Evolutionary conservation across 2,797 vertebrate genomes (phyloP).

Genomic region (Rhincodon typus): DNA sequence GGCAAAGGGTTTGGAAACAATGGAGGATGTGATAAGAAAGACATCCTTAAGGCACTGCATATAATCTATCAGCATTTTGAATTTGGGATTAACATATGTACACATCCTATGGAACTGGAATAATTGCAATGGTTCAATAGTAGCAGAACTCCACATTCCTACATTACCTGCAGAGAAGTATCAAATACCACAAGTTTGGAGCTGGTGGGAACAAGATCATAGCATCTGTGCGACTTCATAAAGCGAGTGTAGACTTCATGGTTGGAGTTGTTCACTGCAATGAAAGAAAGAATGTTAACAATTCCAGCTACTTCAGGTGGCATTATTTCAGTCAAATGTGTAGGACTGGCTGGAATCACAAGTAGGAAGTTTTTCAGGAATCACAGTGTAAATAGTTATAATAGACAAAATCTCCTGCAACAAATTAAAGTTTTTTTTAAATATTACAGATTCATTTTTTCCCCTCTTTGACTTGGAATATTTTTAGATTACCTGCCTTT

Average conservation of each 20-base stretch:
- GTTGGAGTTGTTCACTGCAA: conserved; percentile 58
- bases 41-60: background rate
- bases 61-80: background rate
- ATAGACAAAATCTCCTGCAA: background rate
- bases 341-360: conserved; percentile 17
- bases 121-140: background rate
- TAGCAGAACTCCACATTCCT: background rate
- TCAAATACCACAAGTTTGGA: conserved; percentile 96
- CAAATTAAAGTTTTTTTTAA: background rate
- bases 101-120: background rate
- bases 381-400: background rate
- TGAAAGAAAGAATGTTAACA: conserved; percentile 35
- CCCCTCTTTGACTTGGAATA: background rate
- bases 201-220: conserved; percentile 93
- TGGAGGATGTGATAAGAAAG: background rate
- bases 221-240: conserved; percentile 94
- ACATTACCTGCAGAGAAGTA: conserved; percentile 83
- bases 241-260: conserved; percentile 81
- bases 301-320: background rate
- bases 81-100: background rate
- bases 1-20: background rate
- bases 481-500: background rate
- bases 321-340: conserved; percentile 12
- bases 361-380: background rate
- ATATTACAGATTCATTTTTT: background rate